These are phyloP conservation scores for Gallinago solitaria DNA, from an alignment of 2,797 vertebrate genomes.

Conservation along the genomic window DNA sequence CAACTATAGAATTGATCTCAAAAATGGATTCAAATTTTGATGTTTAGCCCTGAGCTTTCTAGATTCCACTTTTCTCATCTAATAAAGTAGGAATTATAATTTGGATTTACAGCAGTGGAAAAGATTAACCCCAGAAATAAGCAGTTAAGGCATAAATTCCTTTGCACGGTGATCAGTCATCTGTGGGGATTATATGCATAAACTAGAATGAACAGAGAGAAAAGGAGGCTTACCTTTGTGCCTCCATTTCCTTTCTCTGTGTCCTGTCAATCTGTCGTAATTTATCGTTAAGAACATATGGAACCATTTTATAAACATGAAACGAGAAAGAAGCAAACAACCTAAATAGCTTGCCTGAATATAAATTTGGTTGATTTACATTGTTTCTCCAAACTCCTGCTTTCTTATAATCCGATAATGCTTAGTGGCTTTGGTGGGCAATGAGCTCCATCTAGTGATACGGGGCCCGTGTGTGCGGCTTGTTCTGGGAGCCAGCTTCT, in stretches of 20 bases:
- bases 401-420: rapidly evolving
- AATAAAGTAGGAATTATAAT: not conserved
- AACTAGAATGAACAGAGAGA: not conserved
- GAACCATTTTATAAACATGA: not conserved
- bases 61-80: not conserved
- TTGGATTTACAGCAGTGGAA: not conserved
- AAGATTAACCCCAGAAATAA: not conserved
- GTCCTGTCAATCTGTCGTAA: not conserved
- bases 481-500: not conserved
- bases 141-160: not conserved
- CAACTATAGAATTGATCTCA: not conserved
- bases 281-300: not conserved
- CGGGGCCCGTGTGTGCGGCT: rapidly evolving
- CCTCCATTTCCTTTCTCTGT: not conserved
- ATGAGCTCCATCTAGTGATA: constrained; percentile 66
- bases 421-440: not conserved
- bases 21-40: not conserved
- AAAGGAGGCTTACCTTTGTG: not conserved
- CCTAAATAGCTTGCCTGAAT: not conserved
- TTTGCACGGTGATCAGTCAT: not conserved
- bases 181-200: not conserved
- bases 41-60: not conserved
- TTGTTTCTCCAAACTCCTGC: not conserved
- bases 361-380: not conserved
- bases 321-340: not conserved